Evolutionary conservation across 2,797 vertebrate genomes (phyloP).

Genomic region (Furcifer pardalis): DNA sequence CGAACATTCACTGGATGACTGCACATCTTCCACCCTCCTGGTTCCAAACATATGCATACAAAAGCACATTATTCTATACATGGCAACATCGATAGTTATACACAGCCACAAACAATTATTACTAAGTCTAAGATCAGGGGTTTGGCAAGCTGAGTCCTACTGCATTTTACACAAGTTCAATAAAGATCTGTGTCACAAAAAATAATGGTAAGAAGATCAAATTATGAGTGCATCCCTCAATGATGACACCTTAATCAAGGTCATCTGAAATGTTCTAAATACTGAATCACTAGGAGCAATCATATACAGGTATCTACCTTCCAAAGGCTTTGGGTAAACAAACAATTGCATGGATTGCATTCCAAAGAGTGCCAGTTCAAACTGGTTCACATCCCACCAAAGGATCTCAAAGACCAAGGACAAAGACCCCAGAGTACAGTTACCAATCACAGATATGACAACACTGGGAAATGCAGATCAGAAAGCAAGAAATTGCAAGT

Average conservation of each 20-base stretch:
- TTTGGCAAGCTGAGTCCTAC: not conserved
- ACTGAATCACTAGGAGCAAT: no score
- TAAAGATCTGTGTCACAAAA: not conserved
- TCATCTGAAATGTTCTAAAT: no score
- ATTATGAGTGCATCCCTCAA: not conserved
- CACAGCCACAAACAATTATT: constrained; percentile 19
- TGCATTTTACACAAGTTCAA: not conserved
- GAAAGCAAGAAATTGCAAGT: no score
- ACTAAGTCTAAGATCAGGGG: not conserved
- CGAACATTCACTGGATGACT: constrained; percentile 63
- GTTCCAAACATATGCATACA: constrained; percentile 53
- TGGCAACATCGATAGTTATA: constrained; percentile 58
- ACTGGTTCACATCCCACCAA: no score
- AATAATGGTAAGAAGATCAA: not conserved
- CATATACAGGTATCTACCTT: not conserved
- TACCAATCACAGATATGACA: not conserved
- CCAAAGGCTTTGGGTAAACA: not conserved
- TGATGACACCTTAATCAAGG: not conserved
- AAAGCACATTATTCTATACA: constrained; percentile 58
- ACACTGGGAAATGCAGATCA: no score
- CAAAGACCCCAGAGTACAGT: not conserved
- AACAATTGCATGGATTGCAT: no score
- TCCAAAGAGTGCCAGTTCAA: no score
- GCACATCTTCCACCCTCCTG: constrained; percentile 60
- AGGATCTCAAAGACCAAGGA: not conserved